Evolutionary conservation across 2,888 invertebrate species (phyloP).

Genomic region (Drosophila multiciliata): DNA sequence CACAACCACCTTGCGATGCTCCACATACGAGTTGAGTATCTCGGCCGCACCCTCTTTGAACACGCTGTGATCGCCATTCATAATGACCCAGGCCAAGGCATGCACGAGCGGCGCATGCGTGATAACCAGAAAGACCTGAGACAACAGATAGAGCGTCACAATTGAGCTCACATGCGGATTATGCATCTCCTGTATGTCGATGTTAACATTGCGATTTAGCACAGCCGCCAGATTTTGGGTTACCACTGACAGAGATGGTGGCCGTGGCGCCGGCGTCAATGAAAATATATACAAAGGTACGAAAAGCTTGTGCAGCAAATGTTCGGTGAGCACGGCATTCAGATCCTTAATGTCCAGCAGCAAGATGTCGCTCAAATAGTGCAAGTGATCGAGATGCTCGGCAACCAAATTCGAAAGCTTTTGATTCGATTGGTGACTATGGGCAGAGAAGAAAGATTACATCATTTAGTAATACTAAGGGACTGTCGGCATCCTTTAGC

Average conservation of each 20-base stretch:
- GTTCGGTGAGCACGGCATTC: conserved; percentile 97
- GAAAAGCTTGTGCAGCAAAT: conserved; percentile 95
- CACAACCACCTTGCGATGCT: conserved; percentile 87
- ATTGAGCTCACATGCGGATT: conserved; percentile 94
- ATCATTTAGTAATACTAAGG: too few relatives aligned
- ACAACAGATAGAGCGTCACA: conserved; percentile 95
- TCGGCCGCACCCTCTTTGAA: conserved; percentile 89
- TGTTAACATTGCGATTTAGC: conserved; percentile 87
- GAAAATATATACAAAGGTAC: conserved; percentile 98
- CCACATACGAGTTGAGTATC: conserved; percentile 88
- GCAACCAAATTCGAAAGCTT: conserved; percentile 97
- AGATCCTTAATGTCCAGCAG: conserved; percentile 95
- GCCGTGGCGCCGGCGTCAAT: conserved; percentile 87
- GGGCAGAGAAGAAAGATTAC: conserved; percentile 71
- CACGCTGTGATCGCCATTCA: conserved; percentile 92
- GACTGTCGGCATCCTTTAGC: background rate
- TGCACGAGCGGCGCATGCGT: conserved; percentile 96
- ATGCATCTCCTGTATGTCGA: conserved; percentile 87
- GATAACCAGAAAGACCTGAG: conserved; percentile 97
- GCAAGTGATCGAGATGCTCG: conserved; percentile 98
- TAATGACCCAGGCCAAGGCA: conserved; percentile 93
- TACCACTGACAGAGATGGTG: conserved; percentile 87
- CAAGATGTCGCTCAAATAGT: conserved; percentile 98
- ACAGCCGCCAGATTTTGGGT: conserved; percentile 89
- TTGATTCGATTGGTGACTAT: conserved; percentile 95